Evolutionary conservation across 2,113 vertebrate species (phyloP), one percentile per base, ranked within the genome.

Genomic region (Seriola dumerili): DNA sequence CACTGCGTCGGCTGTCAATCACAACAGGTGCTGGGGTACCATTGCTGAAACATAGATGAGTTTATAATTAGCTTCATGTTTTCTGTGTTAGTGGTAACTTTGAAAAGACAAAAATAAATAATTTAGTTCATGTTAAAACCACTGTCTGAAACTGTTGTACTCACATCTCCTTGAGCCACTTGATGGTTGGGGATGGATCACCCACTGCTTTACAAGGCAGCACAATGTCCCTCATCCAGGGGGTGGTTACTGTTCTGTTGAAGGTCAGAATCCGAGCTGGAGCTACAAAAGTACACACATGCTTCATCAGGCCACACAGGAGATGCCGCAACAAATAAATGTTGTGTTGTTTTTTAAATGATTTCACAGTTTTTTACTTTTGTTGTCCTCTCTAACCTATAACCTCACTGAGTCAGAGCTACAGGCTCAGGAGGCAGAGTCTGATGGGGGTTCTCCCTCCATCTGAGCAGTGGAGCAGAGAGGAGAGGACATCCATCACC

Each of bases 101-200:
- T 2, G 29, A 29, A 29, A 29, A 29, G 29, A 29, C 1, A 42
- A 13, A 62, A 1, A 21, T 3, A 66, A 46, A 46, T 25, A 14
- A 46, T 29, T 19, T 42, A 32, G 12, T 21, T 13, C 25, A 21
- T 5, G 21, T 38, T 40, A 17, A 4, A 36, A 40, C 10, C 50
- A 48, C n/a, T 68, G 59, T 1, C 48, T 10, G 32, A 42, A 21
- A 52, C 6, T 10, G 13, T 34, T n/a, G 12, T n/a, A 52, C 90
- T 97, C 96, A 99, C 98, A 97, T 99, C 94, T 99, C 98, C 88
- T 99, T 99, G 93, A 98, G 96, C 98, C 98, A 99, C 81, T 99
- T 99, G 73, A 99, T 96, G 23, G 96, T 97, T 1, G 98, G 98
- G 25, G 96, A 95, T 1, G 98, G 97, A 79, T 99, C 98, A 0